Evolutionary conservation across 2,888 invertebrate genomes (phyloP), one percentile per base, ranked within the genome.

Genomic region (Raillietiella orientalis): DNA sequence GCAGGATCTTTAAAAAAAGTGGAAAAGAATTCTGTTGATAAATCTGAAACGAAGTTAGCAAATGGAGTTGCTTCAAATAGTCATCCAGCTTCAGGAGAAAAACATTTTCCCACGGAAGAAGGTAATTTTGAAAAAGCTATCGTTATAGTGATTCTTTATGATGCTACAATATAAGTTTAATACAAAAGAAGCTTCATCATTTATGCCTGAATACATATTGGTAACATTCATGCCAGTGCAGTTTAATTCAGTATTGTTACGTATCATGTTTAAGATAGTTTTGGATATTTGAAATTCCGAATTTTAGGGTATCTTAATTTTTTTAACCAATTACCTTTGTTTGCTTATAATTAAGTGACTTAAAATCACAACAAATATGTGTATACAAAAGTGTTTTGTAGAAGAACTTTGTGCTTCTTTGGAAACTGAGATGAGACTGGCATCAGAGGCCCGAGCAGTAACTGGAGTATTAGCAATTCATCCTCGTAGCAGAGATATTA

Each of bases 381-480:
- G 11, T 23, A n/a, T 9, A 19, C 8, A n/a, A 19, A 11, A 12
- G 4, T 4, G n/a, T n/a, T 20, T 52, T 50, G 21, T 48, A 66
- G 79, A 79, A 57, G 63, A 66, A 27, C 45, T 87, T 23, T 75
- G 79, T 42, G 56, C 66, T 27, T 74, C 79, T 44, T 44, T 87
- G 28, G 84, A 84, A 44, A 62, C 63, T 15, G 82, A 82, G 42
- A 77, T 96, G 21, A 64, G 71, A 39, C 55, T 96, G 39, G 84
- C 77, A 46, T 77, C 90, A 0, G 75, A 82, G 41, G 79, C 82
- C 0, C 56, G 87, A 24, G 69, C 84, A 0, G 79, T 79, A 38
- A 93, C 96, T 1, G 96, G 96, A 9, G 71, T 79, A 0, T 50
- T 90, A 35, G 82, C 77, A 0, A 77, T 90, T 5, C 90, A 99